Evolutionary conservation across 2,113 vertebrate genomes (phyloP), one percentile per base, ranked within the genome.

Genomic region (Speoplatyrhinus poulsoni): DNA sequence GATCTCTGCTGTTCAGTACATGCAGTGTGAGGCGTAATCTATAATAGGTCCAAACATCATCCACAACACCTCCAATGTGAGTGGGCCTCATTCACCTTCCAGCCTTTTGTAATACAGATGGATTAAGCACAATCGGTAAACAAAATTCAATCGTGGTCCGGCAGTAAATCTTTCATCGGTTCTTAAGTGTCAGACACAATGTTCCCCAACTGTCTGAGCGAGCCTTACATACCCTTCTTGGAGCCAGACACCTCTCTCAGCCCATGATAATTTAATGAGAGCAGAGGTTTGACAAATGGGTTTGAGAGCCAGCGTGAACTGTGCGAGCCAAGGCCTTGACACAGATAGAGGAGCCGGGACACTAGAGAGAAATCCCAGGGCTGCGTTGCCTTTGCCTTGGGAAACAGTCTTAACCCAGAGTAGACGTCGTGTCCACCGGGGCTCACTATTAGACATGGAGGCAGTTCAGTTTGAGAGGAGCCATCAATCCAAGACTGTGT

Each of bases 231-330:
- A 69, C 69, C 70, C 70, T 62, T 71, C 70, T 76, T 62, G 49
- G 70, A 78, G 69, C 73, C 72, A 82, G 76, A 78, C 62, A 71
- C 70, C 69, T 85, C 77, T 84, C 82, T 62, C 3, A 49, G 82
- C 85, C 85, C 79, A 67, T 85, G 71, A 86, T 89, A 83, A 89
- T 89, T 91, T 85, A 84, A 87, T 87, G 77, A 72, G 63, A 65
- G 62, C 65, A 70, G 76, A 77, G 73, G 70, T 87, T 82, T 90
- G 89, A 89, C 83, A 85, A 92, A 92, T 83, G 82, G 78, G 67
- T 77, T 58, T 65, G n/a, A 77, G 76, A 85, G 62, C 66, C 73
- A 65, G 48, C 57, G 70, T 69, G 62, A 77, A 84, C 82, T 71
- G 62, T 58, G 65, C n/a, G 26, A 77, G 82, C 53, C 11, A 41